Evolutionary conservation across 1,140 invertebrate genomes (phyloP).

Genomic region (Euborellia annulipes): DNA sequence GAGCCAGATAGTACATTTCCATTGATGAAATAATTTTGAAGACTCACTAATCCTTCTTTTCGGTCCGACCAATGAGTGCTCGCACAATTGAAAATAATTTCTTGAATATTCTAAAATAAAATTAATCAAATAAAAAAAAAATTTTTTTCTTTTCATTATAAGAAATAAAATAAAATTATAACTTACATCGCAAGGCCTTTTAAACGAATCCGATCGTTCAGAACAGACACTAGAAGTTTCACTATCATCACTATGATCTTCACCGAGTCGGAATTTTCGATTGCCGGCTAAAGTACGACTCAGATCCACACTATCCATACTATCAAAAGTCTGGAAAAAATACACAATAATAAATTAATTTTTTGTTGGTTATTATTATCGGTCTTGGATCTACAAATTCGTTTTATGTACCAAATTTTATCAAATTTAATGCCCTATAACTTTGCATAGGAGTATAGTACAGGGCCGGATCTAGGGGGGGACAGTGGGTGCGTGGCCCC

Average conservation of each 20-base stretch:
- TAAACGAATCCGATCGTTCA: slow-evolving; percentile 73
- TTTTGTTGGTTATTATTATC: no score
- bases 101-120: slow-evolving; percentile 55
- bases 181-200: slow-evolving; percentile 67
- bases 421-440: no score
- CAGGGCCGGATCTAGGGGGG: no score
- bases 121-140: background rate
- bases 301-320: slow-evolving; percentile 19
- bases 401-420: no score
- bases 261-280: slow-evolving; percentile 13
- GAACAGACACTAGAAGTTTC: slow-evolving; percentile 92
- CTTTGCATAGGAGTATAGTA: no score
- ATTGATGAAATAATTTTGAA: slow-evolving; percentile 57
- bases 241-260: slow-evolving; percentile 76
- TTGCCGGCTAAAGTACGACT: background rate
- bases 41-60: slow-evolving; percentile 75
- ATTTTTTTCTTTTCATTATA: background rate
- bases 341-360: background rate
- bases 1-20: slow-evolving; percentile 47
- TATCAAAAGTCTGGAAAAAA: slow-evolving; percentile 21
- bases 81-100: slow-evolving; percentile 73
- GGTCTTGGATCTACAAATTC: no score
- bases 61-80: slow-evolving; percentile 82
- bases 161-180: slow-evolving; percentile 5
- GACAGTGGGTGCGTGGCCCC: no score